Conservation (phyloP, 2,797 vertebrate species). For the Periparus ater region DNA sequence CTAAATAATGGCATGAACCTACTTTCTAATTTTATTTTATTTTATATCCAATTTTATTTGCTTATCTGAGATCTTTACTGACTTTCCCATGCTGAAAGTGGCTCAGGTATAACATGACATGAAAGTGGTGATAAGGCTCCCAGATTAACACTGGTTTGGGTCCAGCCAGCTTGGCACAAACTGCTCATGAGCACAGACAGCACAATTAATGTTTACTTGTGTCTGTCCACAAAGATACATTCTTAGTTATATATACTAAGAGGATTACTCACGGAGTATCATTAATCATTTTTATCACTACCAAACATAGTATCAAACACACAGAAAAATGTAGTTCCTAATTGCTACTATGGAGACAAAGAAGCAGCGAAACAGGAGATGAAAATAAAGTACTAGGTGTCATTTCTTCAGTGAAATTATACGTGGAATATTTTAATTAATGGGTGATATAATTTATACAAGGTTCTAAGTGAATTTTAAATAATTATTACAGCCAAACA, state of each 20-base stretch:
- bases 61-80: neutral
- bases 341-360: slow-evolving; percentile 48
- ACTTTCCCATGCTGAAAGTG: neutral
- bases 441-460: neutral
- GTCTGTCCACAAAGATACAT: neutral
- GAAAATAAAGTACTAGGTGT: slow-evolving; percentile 37
- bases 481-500: neutral
- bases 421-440: neutral
- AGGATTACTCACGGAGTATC: neutral
- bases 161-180: neutral
- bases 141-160: neutral
- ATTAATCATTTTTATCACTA: slow-evolving; percentile 43
- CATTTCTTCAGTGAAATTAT: slow-evolving; percentile 22
- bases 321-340: slow-evolving; percentile 18
- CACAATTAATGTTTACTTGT: slow-evolving; percentile 24
- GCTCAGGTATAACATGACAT: neutral
- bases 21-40: neutral
- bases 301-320: slow-evolving; percentile 20
- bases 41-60: neutral
- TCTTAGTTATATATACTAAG: neutral
- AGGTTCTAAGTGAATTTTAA: slow-evolving; percentile 16
- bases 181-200: neutral
- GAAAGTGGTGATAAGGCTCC: neutral
- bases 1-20: neutral
- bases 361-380: neutral